phyloP scores from a whole-genome alignment of 2,888 invertebrate genomes.

The Stenchaetothrips biformis region DNA sequence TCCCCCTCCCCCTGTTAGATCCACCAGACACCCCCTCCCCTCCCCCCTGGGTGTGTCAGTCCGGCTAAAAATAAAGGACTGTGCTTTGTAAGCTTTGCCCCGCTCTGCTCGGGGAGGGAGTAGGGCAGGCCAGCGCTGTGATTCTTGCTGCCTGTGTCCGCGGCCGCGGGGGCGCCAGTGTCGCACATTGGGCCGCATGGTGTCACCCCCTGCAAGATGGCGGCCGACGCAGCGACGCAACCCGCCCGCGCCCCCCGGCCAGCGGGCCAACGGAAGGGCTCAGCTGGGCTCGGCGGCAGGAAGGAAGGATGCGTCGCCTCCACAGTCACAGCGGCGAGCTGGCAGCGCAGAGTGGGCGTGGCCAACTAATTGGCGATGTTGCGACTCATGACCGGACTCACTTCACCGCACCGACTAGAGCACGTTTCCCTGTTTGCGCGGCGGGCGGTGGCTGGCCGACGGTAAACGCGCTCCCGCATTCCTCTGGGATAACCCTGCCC shows the following conservation, averaged over 20 bases:
- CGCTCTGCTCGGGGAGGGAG: background rate
- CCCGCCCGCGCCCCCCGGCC: background rate
- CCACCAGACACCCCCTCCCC: background rate
- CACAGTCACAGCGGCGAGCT: too few relatives aligned
- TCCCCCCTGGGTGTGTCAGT: background rate
- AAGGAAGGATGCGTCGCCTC: too few relatives aligned
- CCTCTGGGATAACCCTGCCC: conserved; percentile 5
- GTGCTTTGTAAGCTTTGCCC: conserved; percentile 20
- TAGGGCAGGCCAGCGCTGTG: background rate
- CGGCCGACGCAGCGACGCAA: background rate
- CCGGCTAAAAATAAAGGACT: conserved; percentile 18
- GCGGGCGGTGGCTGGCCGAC: too few relatives aligned
- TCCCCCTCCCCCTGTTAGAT: background rate
- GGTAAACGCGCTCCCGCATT: background rate
- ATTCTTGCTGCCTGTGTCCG: background rate
- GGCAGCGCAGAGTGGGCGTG: too few relatives aligned
- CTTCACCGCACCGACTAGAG: background rate
- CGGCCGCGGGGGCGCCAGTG: background rate
- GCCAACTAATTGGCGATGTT: too few relatives aligned
- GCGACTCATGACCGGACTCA: too few relatives aligned
- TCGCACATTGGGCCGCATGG: background rate
- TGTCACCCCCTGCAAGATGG: background rate
- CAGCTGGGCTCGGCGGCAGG: background rate
- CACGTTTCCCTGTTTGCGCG: background rate
- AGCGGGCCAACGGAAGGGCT: background rate